phyloP scores from a whole-genome alignment of 2,888 invertebrate species.

The Branchipolynoe longqiensis region DNA sequence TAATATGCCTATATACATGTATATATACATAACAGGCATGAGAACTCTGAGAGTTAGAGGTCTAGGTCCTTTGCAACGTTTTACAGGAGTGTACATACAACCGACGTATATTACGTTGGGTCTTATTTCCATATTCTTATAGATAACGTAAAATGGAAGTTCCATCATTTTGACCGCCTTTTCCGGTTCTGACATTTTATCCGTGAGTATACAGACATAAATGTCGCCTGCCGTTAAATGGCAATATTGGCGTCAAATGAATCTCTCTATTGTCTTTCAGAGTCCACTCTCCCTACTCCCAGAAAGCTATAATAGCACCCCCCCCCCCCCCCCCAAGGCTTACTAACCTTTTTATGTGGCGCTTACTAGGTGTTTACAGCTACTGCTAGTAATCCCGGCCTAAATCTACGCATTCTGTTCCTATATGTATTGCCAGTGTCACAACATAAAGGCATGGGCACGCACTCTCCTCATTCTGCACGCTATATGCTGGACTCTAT shows the following conservation, averaged over 20 bases:
- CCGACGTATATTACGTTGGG: slow-evolving; percentile 21
- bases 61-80: neutral
- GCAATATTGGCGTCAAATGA: neutral
- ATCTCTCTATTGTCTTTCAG: slow-evolving; percentile 50
- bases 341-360: too few relatives aligned
- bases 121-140: slow-evolving; percentile 31
- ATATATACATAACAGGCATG: slow-evolving; percentile 12
- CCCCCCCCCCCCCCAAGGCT: neutral
- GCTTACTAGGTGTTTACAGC: too few relatives aligned
- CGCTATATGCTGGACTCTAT: too few relatives aligned
- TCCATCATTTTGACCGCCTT: slow-evolving; percentile 20
- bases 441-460: too few relatives aligned
- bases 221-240: slow-evolving; percentile 15
- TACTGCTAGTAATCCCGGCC: too few relatives aligned
- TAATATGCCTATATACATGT: too few relatives aligned
- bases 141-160: slow-evolving; percentile 11
- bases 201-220: slow-evolving; percentile 2
- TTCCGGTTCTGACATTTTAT: slow-evolving; percentile 35
- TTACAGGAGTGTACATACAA: slow-evolving; percentile 3
- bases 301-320: neutral
- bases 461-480: too few relatives aligned
- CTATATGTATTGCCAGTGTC: too few relatives aligned
- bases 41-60: neutral
- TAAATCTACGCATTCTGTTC: too few relatives aligned
- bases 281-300: neutral